Evolutionary conservation across 2,797 vertebrate genomes (phyloP).

Genomic region (Catostomus latipinnis): DNA sequence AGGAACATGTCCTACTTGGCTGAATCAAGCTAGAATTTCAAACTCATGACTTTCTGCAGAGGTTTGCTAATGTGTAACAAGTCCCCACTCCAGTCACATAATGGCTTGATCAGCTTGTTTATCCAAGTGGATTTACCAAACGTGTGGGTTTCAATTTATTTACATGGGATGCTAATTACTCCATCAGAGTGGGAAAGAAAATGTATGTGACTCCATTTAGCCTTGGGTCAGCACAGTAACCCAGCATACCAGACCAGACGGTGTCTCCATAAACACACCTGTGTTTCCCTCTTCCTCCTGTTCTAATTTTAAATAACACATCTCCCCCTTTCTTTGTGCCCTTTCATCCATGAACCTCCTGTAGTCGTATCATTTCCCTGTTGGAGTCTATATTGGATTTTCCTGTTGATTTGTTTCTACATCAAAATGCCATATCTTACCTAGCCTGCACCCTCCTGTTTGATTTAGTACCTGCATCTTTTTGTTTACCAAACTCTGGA

Average conservation of each 20-base stretch:
- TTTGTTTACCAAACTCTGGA: conserved; percentile 49
- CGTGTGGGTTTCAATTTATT: conserved; percentile 57
- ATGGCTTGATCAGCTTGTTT: conserved; percentile 55
- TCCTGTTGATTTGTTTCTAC: conserved; percentile 35
- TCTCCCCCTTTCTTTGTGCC: conserved; percentile 10
- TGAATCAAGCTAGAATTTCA: background rate
- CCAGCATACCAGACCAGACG: conserved; percentile 28
- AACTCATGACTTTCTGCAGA: background rate
- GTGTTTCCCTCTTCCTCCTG: conserved; percentile 3
- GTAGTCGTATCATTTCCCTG: conserved; percentile 28
- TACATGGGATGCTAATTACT: conserved; percentile 54
- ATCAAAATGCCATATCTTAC: conserved; percentile 34
- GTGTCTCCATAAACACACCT: conserved; percentile 13
- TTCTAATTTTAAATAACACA: conserved; percentile 2
- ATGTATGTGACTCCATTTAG: conserved; percentile 47
- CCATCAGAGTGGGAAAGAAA: conserved; percentile 11
- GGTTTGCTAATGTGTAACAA: background rate
- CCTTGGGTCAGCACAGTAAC: conserved; percentile 45
- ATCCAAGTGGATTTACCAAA: conserved; percentile 56
- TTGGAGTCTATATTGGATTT: conserved; percentile 28
- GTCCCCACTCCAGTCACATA: conserved; percentile 40
- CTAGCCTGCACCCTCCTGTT: conserved; percentile 13
- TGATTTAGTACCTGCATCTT: conserved; percentile 29
- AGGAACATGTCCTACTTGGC: conserved; percentile 3
- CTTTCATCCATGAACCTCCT: conserved; percentile 41